Evolutionary conservation across 1,140 invertebrate species (phyloP).

Genomic region (Lucilia sericata): DNA sequence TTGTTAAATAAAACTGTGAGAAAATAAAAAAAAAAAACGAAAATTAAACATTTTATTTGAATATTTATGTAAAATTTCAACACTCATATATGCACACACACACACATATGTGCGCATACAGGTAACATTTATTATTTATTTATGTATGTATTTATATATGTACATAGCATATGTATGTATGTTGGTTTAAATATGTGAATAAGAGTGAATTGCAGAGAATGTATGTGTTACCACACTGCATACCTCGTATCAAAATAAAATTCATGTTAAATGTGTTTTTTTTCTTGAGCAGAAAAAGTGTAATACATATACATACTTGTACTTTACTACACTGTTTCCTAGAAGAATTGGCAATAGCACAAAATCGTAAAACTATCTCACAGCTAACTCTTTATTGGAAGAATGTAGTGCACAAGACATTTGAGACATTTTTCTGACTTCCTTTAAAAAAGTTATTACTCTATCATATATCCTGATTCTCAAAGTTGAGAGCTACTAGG

Average conservation of each 20-base stretch:
- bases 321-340: neutral
- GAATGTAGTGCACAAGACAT: too few relatives aligned
- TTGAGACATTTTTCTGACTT: too few relatives aligned
- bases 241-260: conserved; percentile 6
- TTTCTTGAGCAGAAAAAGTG: neutral
- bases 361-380: too few relatives aligned
- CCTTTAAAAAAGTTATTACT: too few relatives aligned
- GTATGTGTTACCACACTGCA: neutral
- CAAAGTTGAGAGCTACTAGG: too few relatives aligned
- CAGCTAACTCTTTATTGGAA: too few relatives aligned
- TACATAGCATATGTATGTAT: neutral
- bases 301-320: neutral
- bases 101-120: neutral
- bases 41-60: conserved; percentile 25
- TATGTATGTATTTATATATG: neutral
- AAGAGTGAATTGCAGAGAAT: neutral
- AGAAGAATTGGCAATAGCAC: neutral
- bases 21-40: neutral
- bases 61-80: neutral
- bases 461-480: too few relatives aligned
- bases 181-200: neutral
- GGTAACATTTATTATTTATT: neutral
- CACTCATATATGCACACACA: neutral
- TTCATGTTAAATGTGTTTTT: neutral
- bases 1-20: neutral